Conservation (phyloP, 1,140 invertebrate species). For the Drosophila trapezifrons region DNA sequence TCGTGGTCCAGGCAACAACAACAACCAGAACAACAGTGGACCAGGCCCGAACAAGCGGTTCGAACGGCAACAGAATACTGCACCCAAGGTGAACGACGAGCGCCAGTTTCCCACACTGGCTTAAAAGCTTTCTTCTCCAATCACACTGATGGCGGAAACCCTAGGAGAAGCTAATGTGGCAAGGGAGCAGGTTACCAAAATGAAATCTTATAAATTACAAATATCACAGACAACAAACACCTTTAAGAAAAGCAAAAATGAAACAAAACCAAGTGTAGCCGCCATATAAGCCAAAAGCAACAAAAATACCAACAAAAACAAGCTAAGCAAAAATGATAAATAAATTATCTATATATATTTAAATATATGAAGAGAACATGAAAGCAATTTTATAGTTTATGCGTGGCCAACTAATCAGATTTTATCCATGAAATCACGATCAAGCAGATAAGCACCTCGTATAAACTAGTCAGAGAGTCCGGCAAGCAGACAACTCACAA, state of each 20-base stretch:
- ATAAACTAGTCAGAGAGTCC: slow-evolving; percentile 33
- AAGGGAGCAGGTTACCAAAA: slow-evolving; percentile 51
- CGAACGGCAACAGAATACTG: slow-evolving; percentile 84
- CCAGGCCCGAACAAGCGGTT: slow-evolving; percentile 64
- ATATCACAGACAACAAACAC: slow-evolving; percentile 50
- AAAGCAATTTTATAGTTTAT: slow-evolving; percentile 61
- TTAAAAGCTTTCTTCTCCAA: slow-evolving; percentile 26
- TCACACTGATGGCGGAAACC: background rate
- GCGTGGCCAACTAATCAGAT: slow-evolving; percentile 45
- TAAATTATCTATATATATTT: slow-evolving; percentile 53
- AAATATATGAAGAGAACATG: slow-evolving; percentile 49
- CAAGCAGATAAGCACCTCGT: slow-evolving; percentile 32
- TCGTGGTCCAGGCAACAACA: slow-evolving; percentile 68
- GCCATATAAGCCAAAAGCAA: slow-evolving; percentile 76
- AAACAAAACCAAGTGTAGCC: slow-evolving; percentile 34
- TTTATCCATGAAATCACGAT: slow-evolving; percentile 39
- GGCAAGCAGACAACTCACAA: slow-evolving; percentile 3
- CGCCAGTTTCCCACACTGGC: slow-evolving; percentile 96
- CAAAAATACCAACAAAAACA: slow-evolving; percentile 55
- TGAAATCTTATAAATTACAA: slow-evolving; percentile 49
- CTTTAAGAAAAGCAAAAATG: slow-evolving; percentile 15
- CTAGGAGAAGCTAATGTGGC: slow-evolving; percentile 5
- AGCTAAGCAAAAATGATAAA: slow-evolving; percentile 43
- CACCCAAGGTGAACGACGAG: slow-evolving; percentile 97
- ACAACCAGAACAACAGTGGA: slow-evolving; percentile 41